Conservation (phyloP, 2,797 vertebrate species). For the Hafferia zeledoni region DNA sequence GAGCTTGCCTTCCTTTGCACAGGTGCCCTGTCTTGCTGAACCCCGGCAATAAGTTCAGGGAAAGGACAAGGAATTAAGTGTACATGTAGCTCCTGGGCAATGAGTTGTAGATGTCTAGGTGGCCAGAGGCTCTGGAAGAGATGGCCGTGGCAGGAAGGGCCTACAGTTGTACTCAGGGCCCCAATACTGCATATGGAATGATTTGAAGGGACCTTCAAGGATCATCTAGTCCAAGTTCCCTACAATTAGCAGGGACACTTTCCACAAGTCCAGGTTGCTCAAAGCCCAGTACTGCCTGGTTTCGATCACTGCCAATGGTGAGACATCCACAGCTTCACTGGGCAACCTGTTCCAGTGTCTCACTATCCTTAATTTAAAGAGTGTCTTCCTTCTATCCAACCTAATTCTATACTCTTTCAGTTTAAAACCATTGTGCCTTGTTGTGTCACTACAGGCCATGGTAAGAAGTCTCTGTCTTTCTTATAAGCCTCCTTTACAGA, state of each 20-base stretch:
- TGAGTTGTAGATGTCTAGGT: neutral
- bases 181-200: neutral
- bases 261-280: neutral
- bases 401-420: neutral
- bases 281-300: neutral
- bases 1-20: neutral
- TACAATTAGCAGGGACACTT: neutral
- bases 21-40: neutral
- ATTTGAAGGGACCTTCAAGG: neutral
- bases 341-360: neutral
- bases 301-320: fast-evolving
- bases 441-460: fast-evolving
- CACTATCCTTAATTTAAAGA: neutral
- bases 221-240: neutral
- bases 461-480: neutral
- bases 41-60: fast-evolving
- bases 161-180: neutral
- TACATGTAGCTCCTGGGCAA: neutral
- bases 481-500: neutral
- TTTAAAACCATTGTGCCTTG: neutral
- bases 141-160: neutral
- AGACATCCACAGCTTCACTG: neutral
- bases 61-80: neutral
- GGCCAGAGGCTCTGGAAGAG: neutral
- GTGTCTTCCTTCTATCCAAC: neutral